Evolutionary conservation across 2,113 vertebrate genomes (phyloP).

Genomic region (Boulengeromyrus knoepffleri): DNA sequence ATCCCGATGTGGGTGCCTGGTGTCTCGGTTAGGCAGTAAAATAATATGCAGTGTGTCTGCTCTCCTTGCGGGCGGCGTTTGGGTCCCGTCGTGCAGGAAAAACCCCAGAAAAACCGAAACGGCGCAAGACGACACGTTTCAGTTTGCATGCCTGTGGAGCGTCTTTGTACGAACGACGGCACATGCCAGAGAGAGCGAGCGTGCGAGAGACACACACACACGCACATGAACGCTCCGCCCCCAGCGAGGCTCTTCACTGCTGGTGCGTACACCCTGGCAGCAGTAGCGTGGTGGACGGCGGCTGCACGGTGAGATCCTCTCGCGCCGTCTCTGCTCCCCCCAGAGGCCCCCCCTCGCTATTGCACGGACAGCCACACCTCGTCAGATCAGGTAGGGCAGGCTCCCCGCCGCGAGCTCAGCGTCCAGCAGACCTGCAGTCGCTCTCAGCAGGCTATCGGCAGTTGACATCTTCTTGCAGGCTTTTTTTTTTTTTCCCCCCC

Average conservation of each 20-base stretch:
- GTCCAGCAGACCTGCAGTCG: background rate
- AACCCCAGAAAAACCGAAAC: background rate
- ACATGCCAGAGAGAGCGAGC: background rate
- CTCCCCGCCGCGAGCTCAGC: background rate
- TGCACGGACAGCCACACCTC: background rate
- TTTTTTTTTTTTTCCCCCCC: background rate
- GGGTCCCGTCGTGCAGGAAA: background rate
- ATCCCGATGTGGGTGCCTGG: background rate
- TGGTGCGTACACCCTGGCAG: constrained; percentile 20
- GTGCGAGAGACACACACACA: no score
- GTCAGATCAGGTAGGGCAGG: background rate
- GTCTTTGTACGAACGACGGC: background rate
- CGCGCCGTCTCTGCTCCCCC: constrained; percentile 22
- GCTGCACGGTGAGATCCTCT: constrained; percentile 26
- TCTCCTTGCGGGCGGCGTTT: background rate
- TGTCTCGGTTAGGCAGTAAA: background rate
- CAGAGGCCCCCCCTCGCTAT: background rate
- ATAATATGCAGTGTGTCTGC: background rate
- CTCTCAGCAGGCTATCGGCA: background rate
- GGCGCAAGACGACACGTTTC: background rate
- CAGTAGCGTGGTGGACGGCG: background rate
- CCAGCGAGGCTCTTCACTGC: background rate
- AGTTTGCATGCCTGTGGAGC: background rate
- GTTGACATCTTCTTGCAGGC: background rate
- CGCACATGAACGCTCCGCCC: background rate